Percentiles rank a stretch among this genome's conserved stretches.
phyloP scores from a whole-genome alignment of 2,113 vertebrate species.

The Festucalex cinctus region DNA sequence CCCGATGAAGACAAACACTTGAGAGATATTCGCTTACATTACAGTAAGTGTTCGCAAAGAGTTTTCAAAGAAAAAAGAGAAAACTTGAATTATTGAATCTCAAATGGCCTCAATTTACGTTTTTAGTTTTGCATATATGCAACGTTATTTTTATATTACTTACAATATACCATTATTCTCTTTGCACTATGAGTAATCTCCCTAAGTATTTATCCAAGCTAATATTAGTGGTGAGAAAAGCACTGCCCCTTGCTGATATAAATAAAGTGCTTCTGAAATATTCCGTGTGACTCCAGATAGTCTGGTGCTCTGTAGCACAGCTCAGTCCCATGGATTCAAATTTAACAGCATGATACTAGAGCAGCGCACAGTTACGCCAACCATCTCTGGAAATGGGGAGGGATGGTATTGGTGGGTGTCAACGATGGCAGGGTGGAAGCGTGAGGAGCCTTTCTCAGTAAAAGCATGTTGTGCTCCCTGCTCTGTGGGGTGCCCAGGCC shows the following conservation, averaged over 20 bases:
- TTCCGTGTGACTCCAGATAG: constrained; percentile 93
- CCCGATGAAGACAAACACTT: constrained; percentile 53
- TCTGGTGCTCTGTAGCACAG: constrained; percentile 84
- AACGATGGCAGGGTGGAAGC: constrained; percentile 74
- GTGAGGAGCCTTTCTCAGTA: constrained; percentile 67
- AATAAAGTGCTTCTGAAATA: constrained; percentile 94
- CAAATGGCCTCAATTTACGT: background rate
- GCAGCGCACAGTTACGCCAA: constrained; percentile 81
- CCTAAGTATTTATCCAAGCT: constrained; percentile 75
- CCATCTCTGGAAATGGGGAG: constrained; percentile 72
- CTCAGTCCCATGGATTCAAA: constrained; percentile 81
- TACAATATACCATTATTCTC: constrained; percentile 62
- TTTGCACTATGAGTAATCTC: constrained; percentile 65
- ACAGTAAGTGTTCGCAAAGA: constrained; percentile 41
- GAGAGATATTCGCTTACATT: constrained; percentile 50
- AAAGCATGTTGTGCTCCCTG: constrained; percentile 69
- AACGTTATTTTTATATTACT: constrained; percentile 18
- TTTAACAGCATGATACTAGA: constrained; percentile 93
- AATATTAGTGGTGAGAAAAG: constrained; percentile 80
- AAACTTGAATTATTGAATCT: constrained; percentile 10
- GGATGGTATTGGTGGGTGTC: constrained; percentile 33
- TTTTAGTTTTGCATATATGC: background rate
- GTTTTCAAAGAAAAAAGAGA: constrained; percentile 30
- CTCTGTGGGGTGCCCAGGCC: constrained; percentile 58
- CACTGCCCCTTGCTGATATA: constrained; percentile 78